Base-by-base conservation (phyloP, 2,888 invertebrate species). In the Agriopis marginaria region DNA sequence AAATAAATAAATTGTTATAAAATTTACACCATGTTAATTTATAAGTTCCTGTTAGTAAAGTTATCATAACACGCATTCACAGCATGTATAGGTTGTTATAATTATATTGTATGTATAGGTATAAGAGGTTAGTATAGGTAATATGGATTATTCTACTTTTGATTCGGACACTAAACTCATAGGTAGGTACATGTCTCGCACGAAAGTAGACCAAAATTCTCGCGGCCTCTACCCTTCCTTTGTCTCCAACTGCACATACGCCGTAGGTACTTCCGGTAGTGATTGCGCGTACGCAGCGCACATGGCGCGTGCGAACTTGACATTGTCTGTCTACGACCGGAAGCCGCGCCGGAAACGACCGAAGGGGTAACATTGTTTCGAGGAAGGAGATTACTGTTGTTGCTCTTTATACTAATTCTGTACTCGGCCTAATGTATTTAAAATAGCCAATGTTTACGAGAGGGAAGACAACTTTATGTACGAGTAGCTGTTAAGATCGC, bases 291-390 rank as follows among this genome's bases (percentile, higher is more conserved):
- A 68, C 55, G 53, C 40, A 49, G 66, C 64, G 70, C 77, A 75
- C 74, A 72, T 72, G 74, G 80, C 77, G 72, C 73, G 77, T 82
- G 88, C 88, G 89, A 92, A 89, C 92, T 91, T 93, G 92, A 92
- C 92, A 90, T 90, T 89, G 90, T 86, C 87, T 89, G 84, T 58
- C 65, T 84, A 84, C 82, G 79, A 75, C 84, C 89, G 89, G 88
- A 89, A 86, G 79, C 82, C 66, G 74, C 71, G 81, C 82, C 89
- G 89, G 90, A 90, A 83, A 84, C 82, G 80, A 80, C 76, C 77
- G 79, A 90, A 89, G 87, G 91, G 89, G 86, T 89, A 83, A 90
- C 89, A 87, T 81, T 88, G 90, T 89, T 91, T 91, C 92, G 83
- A 75, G 84, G 91, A 92, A 92, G 79, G 75, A 79, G 79, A 77